phyloP scores from a whole-genome alignment of 2,888 invertebrate genomes.

The Catocala fraxini region DNA sequence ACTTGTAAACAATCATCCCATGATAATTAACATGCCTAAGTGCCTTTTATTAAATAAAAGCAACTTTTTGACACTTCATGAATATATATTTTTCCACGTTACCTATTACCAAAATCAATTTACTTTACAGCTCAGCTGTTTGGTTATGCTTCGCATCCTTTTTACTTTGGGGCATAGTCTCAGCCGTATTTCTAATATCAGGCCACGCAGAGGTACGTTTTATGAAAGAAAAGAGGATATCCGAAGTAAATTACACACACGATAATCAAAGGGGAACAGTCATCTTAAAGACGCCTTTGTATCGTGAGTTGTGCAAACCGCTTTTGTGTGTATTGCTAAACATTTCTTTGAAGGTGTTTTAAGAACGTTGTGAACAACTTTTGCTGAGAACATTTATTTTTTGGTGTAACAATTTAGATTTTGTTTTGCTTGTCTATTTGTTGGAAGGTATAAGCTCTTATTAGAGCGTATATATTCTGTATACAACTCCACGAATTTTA shows the following conservation, averaged over 20 bases:
- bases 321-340: slow-evolving; percentile 51
- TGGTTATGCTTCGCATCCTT: slow-evolving; percentile 88
- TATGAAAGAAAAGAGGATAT: slow-evolving; percentile 15
- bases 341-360: slow-evolving; percentile 53
- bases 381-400: slow-evolving; percentile 16
- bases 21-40: too few relatives aligned
- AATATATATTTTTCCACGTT: too few relatives aligned
- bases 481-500: too few relatives aligned
- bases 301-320: slow-evolving; percentile 44
- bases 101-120: not conserved
- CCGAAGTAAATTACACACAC: slow-evolving; percentile 37
- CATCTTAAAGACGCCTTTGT: slow-evolving; percentile 46
- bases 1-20: too few relatives aligned
- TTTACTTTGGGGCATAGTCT: slow-evolving; percentile 88
- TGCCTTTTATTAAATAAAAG: too few relatives aligned
- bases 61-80: too few relatives aligned
- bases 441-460: not conserved
- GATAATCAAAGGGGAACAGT: slow-evolving; percentile 43
- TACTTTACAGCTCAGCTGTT: slow-evolving; percentile 81
- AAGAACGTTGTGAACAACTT: slow-evolving; percentile 23
- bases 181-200: slow-evolving; percentile 87
- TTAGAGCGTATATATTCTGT: too few relatives aligned
- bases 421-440: slow-evolving; percentile 20
- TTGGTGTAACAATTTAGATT: slow-evolving; percentile 25
- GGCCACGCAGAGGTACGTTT: slow-evolving; percentile 88